Evolutionary conservation across 2,888 invertebrate genomes (phyloP).

Genomic region (Ametastegia equiseti): DNA sequence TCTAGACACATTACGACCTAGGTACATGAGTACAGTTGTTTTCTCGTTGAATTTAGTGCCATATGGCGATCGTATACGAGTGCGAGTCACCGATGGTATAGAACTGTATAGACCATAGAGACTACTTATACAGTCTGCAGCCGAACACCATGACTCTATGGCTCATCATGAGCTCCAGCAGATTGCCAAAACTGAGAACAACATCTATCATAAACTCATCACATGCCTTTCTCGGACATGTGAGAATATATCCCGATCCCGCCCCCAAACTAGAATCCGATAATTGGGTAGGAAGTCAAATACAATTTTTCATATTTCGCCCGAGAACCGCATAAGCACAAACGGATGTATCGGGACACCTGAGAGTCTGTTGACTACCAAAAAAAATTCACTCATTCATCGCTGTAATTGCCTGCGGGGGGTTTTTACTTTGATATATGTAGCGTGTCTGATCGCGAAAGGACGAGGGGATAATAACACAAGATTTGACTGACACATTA

Average conservation of each 20-base stretch:
- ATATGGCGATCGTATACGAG: constrained; percentile 39
- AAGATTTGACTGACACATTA: too few relatives aligned
- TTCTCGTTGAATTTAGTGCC: constrained; percentile 28
- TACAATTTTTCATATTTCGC: constrained; percentile 27
- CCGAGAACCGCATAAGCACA: neutral
- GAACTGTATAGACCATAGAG: neutral
- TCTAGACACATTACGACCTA: neutral
- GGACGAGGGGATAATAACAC: too few relatives aligned
- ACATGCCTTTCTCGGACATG: constrained; percentile 17
- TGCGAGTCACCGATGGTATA: constrained; percentile 33
- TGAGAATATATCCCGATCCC: constrained; percentile 14
- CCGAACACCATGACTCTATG: too few relatives aligned
- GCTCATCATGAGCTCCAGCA: constrained; percentile 25
- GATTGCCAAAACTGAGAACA: constrained; percentile 56
- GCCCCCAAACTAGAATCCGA: constrained; percentile 51
- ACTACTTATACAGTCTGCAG: neutral
- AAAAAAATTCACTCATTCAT: too few relatives aligned
- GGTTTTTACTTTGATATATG: too few relatives aligned
- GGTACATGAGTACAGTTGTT: neutral
- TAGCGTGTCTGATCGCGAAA: too few relatives aligned
- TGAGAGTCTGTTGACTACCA: too few relatives aligned
- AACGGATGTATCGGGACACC: neutral
- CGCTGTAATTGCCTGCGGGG: too few relatives aligned
- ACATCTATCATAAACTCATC: constrained; percentile 60
- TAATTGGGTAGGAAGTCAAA: constrained; percentile 55